Conservation (phyloP, 2,113 vertebrate species). For the Hyperopisus bebe region DNA sequence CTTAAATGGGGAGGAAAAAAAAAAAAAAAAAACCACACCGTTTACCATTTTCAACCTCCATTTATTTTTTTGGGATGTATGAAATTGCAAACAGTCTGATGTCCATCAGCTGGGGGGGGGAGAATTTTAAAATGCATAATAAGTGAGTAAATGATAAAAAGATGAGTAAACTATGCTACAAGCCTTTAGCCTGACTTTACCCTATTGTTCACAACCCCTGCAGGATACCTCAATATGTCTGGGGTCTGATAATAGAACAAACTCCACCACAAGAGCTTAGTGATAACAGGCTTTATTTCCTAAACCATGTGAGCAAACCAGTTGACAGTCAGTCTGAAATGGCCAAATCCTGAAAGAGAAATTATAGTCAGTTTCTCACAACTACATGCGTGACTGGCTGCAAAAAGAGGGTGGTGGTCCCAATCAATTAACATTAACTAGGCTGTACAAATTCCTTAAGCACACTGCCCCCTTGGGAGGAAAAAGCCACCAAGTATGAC, state of each 20-base stretch:
- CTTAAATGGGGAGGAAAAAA: too few relatives aligned
- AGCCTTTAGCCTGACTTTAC: not conserved
- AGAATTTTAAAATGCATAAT: not conserved
- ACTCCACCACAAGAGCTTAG: not conserved
- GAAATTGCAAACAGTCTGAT: not conserved
- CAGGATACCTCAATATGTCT: not conserved
- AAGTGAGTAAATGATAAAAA: not conserved
- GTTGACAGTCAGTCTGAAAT: not conserved
- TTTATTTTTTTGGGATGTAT: not conserved
- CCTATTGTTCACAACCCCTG: not conserved
- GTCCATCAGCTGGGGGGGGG: not conserved
- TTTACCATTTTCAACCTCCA: not conserved
- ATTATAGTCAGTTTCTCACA: not conserved
- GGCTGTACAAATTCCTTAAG: not conserved
- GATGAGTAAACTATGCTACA: not conserved
- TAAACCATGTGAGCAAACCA: not conserved
- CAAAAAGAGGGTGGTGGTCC: not conserved
- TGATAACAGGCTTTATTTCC: not conserved
- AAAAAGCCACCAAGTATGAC: not conserved
- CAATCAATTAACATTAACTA: not conserved
- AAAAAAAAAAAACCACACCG: not conserved
- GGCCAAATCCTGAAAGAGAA: constrained; percentile 1
- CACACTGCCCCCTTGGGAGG: not conserved
- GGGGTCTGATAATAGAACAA: not conserved
- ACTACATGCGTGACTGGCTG: not conserved